Conservation (phyloP, 2,113 vertebrate species). For the Cairina moschata region DNA sequence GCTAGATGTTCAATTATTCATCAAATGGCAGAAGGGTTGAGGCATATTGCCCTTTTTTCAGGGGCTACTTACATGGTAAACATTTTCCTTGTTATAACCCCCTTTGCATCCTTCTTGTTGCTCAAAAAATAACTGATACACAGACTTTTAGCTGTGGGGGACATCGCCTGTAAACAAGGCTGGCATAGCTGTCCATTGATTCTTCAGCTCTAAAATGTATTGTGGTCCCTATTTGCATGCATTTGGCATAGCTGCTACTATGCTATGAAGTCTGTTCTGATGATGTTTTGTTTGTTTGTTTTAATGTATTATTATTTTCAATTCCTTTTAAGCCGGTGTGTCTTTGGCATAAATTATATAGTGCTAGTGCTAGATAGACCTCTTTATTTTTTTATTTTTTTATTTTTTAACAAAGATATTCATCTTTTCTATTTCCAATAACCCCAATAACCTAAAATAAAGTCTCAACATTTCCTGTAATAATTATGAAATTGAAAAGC, state of each 20-base stretch:
- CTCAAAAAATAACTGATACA: neutral
- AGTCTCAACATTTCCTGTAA: neutral
- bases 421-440: neutral
- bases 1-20: neutral
- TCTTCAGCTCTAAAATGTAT: neutral
- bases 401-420: neutral
- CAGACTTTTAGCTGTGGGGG: neutral
- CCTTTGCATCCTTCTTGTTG: neutral
- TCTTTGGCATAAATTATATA: neutral
- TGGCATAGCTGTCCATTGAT: neutral
- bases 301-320: neutral
- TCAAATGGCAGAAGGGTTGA: neutral
- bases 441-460: neutral
- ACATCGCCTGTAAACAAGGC: neutral
- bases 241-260: neutral
- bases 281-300: neutral
- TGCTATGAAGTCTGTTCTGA: neutral
- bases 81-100: neutral
- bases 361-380: neutral
- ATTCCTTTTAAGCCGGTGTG: neutral
- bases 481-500: neutral
- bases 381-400: too few species aligned
- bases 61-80: neutral
- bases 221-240: neutral
- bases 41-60: neutral